These are phyloP conservation scores for Drosophila borealis DNA, from an alignment of 2,888 invertebrate genomes.

Conservation along the genomic window DNA sequence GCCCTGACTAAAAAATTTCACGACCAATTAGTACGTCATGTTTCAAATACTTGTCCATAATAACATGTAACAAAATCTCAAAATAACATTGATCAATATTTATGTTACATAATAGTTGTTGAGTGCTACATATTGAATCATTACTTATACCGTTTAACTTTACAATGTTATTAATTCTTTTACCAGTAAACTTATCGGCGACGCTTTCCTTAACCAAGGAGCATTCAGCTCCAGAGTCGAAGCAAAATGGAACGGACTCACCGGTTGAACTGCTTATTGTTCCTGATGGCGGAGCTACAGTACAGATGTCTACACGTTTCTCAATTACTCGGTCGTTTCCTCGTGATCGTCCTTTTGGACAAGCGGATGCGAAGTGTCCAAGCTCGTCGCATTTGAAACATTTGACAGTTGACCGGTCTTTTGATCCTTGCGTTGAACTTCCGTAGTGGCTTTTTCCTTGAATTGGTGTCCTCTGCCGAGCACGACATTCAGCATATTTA, in stretches of 20 bases:
- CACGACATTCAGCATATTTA: constrained; percentile 8
- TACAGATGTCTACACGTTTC: constrained; percentile 17
- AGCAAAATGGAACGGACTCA: constrained; percentile 24
- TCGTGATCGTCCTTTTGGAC: constrained; percentile 7
- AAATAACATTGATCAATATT: constrained; percentile 22
- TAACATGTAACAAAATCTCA: constrained; percentile 3
- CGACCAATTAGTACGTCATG: neutral
- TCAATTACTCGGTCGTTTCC: constrained; percentile 7
- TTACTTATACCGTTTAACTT: constrained; percentile 19
- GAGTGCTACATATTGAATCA: constrained; percentile 17
- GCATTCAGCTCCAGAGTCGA: constrained; percentile 12
- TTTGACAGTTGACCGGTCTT: constrained; percentile 5
- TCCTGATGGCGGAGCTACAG: constrained; percentile 13
- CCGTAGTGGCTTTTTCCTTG: neutral
- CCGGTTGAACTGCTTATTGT: constrained; percentile 10
- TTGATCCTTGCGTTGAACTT: constrained; percentile 6
- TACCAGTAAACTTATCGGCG: neutral
- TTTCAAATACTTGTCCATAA: neutral
- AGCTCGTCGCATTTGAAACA: constrained; percentile 20
- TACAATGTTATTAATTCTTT: constrained; percentile 13
- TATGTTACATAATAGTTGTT: constrained; percentile 27
- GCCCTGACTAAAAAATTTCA: neutral
- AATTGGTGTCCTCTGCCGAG: neutral
- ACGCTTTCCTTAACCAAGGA: neutral
- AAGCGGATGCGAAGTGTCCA: constrained; percentile 13